Evolutionary conservation across 1,140 invertebrate genomes (phyloP), one percentile per base, ranked within the genome.

Genomic region (Elymnias hypermnestra): DNA sequence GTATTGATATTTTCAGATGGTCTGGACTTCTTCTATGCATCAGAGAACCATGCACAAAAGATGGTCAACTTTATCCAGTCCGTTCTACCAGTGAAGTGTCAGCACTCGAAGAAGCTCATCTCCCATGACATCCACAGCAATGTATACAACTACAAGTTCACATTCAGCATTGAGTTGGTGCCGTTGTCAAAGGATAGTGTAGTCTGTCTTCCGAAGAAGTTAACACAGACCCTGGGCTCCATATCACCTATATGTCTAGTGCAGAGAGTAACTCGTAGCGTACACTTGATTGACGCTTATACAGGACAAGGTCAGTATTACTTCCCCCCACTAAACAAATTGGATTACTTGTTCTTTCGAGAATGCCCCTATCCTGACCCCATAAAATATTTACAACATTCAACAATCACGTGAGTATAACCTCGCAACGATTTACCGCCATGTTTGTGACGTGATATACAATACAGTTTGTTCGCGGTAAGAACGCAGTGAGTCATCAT

Each of bases 51-150:
- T 83, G 98, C 98, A 0, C 89, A 95, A 14, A 99, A 98, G 90
- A 92, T 99, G 91, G 92, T 99, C 2, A 97, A 99, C 67, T 99
- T 99, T 73, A 82, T 99, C 1, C 82, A 88, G 41, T 89, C 94
- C 8, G 93, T 97, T 48, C 90, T 99, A 35, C 98, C 98, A 1
- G 92, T 91, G 65, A 92, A 93, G 69, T 94, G 92, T 76, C 91
- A 94, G 47, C 93, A 94, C 63, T 97, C 97, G 0, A 97, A 99
- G 79, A 97, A 98, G 69, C 88, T 99, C 6, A 94, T 99, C 57
- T 99, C 98, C 1, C 98, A 99, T 72, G 98, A 99, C 85, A 94
- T 96, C 19, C 95, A 97, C 75, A 99, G 94, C 72, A 99, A 99
- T 73, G 92, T 93, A 21, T 99, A 95, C 82, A 99, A 99, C 82